Conservation (phyloP, 2,113 vertebrate genomes). For the Microtus richardsoni region DNA sequence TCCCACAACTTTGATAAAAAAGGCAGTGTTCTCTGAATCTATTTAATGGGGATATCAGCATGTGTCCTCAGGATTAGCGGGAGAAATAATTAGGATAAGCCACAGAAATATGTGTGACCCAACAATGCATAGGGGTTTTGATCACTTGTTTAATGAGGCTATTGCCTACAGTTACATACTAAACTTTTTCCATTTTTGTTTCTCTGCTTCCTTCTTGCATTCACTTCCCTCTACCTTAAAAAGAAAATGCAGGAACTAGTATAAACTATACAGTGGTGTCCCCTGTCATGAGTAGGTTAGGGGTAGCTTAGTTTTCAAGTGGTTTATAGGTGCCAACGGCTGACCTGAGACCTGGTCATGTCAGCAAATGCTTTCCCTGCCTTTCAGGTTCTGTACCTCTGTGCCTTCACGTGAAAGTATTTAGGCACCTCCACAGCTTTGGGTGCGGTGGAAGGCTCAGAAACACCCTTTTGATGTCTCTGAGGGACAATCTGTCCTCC, state of each 20-base stretch:
- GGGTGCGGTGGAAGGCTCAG: not conserved
- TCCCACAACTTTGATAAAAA: not conserved
- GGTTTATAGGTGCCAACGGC: not conserved
- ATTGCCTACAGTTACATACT: not conserved
- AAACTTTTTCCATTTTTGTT: not conserved
- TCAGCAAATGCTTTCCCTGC: not conserved
- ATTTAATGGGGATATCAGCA: not conserved
- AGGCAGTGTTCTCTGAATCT: not conserved
- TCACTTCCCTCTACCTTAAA: not conserved
- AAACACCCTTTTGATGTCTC: conserved; percentile 34
- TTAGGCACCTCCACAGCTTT: not conserved
- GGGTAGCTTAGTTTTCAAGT: not conserved
- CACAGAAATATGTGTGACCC: not conserved
- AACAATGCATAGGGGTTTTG: not conserved
- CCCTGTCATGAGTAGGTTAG: not conserved
- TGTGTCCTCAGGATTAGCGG: not conserved
- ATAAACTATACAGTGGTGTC: not conserved
- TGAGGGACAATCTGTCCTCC: conserved; percentile 44
- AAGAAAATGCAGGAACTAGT: not conserved
- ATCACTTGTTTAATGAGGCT: not conserved
- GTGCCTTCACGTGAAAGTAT: not conserved
- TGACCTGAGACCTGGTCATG: not conserved
- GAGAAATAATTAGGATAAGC: not conserved
- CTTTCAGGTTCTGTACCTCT: not conserved
- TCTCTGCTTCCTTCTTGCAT: not conserved